A percentile compares a stretch with the other conserved stretches of the same genome.
Conservation (phyloP, 2,797 vertebrate genomes). For the Gallinago stenura region DNA sequence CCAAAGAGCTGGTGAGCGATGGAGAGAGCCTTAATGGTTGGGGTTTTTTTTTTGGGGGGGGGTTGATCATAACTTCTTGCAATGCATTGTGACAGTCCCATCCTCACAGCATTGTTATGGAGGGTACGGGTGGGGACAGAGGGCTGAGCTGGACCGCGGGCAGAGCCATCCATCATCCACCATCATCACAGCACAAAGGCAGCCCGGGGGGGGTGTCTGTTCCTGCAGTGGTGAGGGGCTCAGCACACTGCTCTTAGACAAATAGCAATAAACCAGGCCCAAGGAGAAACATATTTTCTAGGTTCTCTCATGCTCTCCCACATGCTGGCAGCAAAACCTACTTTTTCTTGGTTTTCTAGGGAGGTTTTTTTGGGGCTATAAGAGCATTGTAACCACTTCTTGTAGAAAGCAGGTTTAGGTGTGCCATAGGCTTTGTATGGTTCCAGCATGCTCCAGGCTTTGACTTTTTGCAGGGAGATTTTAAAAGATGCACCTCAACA, state of each 20-base stretch:
- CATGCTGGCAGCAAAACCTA: neutral
- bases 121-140: neutral
- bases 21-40: neutral
- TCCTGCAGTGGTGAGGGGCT: neutral
- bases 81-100: neutral
- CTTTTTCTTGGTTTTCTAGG: conserved; percentile 13
- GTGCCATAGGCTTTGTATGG: neutral
- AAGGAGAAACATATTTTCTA: neutral
- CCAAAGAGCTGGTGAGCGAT: neutral
- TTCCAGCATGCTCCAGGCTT: neutral
- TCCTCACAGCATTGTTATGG: neutral
- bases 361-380: neutral
- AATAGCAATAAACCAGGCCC: neutral
- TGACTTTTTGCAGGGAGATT: neutral
- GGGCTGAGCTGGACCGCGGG: rapidly evolving
- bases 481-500: conserved; percentile 35
- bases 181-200: neutral
- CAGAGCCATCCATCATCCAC: neutral
- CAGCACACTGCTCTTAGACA: neutral
- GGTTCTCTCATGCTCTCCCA: neutral
- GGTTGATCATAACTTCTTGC: neutral
- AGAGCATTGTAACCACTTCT: neutral
- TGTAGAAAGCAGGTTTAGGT: neutral
- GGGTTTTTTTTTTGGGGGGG: neutral
- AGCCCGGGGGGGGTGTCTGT: neutral